A percentile compares a stretch with the other conserved stretches of the same genome.
phyloP scores from a whole-genome alignment of 2,888 invertebrate genomes.

The Steinernema hermaphroditum region DNA sequence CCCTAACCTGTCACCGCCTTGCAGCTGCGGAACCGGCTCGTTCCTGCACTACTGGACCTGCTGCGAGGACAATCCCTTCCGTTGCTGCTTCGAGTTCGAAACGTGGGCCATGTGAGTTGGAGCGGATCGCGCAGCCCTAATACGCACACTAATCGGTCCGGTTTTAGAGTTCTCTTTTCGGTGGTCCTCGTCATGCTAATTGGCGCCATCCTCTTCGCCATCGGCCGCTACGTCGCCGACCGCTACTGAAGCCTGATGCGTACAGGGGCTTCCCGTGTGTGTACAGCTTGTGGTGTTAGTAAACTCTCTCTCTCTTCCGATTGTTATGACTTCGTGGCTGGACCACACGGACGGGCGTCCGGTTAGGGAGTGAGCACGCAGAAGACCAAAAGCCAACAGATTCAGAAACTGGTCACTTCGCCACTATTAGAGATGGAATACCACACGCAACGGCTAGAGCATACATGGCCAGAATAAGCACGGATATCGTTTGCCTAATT shows the following conservation, averaged over 20 bases:
- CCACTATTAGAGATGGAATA: too few relatives aligned
- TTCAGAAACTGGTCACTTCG: too few relatives aligned
- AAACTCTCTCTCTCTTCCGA: too few relatives aligned
- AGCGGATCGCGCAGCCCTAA: not conserved
- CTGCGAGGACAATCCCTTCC: conserved; percentile 63
- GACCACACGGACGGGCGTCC: too few relatives aligned
- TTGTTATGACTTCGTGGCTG: too few relatives aligned
- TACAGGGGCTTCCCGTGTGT: too few relatives aligned
- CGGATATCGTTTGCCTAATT: too few relatives aligned
- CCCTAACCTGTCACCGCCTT: conserved; percentile 24
- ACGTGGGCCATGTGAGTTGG: conserved; percentile 63
- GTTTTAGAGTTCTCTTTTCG: conserved; percentile 41
- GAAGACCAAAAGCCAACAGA: too few relatives aligned
- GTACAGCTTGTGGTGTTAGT: too few relatives aligned
- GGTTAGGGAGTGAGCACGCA: too few relatives aligned
- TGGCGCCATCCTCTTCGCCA: conserved; percentile 35
- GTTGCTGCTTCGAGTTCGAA: conserved; percentile 64
- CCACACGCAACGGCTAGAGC: too few relatives aligned
- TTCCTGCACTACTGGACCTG: conserved; percentile 64
- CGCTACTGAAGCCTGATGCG: conserved; percentile 20
- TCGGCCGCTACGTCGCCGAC: conserved; percentile 35
- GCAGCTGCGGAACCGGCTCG: conserved; percentile 60
- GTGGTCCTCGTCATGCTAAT: conserved; percentile 39
- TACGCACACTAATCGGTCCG: conserved; percentile 18
- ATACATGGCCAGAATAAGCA: too few relatives aligned